A percentile compares a stretch with the other conserved stretches of the same genome.
phyloP scores from a whole-genome alignment of 2,797 vertebrate species.

The Falco novaeseelandiae region DNA sequence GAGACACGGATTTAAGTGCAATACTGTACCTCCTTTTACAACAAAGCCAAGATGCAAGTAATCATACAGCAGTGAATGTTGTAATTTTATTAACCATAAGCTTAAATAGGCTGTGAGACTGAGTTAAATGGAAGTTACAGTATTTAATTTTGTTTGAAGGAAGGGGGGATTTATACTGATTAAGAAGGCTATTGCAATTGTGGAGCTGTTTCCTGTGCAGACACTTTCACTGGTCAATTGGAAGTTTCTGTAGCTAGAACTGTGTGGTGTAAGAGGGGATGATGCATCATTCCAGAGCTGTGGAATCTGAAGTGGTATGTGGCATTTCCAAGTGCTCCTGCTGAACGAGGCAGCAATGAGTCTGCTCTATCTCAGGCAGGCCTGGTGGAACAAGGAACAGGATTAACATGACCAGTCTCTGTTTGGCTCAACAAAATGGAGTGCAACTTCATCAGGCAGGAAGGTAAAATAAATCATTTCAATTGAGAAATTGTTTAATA shows the following conservation, averaged over 20 bases:
- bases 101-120: not conserved
- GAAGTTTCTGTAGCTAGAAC: constrained; percentile 5
- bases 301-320: not conserved
- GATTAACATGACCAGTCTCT: not conserved
- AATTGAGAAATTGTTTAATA: constrained; percentile 22
- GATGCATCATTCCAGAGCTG: not conserved
- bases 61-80: not conserved
- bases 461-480: constrained; percentile 1
- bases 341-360: not conserved
- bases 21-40: not conserved
- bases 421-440: not conserved
- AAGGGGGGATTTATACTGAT: not conserved
- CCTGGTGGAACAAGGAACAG: not conserved
- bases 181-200: not conserved
- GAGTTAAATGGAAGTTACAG: not conserved
- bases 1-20: not conserved
- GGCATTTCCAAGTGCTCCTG: not conserved
- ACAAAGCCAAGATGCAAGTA: not conserved
- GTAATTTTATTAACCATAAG: not conserved
- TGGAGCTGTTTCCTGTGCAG: not conserved
- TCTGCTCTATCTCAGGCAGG: not conserved
- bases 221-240: not conserved
- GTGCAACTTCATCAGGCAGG: not conserved
- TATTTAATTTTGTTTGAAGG: not conserved
- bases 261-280: not conserved